phyloP scores from a whole-genome alignment of 2,888 invertebrate species.

The Nomada fabriciana region DNA sequence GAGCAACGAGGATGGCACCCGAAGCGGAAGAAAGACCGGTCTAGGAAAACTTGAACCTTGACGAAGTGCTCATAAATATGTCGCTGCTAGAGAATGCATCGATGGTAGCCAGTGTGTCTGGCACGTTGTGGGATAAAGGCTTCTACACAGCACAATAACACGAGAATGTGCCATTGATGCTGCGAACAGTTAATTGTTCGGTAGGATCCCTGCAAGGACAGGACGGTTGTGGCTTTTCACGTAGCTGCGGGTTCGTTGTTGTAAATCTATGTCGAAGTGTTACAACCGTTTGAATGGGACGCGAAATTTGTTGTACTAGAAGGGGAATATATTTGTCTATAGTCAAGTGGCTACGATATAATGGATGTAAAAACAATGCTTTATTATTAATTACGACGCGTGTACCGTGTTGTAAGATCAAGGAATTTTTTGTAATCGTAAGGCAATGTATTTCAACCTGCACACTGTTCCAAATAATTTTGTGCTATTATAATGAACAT shows the following conservation, averaged over 20 bases:
- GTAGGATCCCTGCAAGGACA: not conserved
- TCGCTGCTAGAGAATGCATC: conserved; percentile 44
- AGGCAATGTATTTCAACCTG: too few species aligned
- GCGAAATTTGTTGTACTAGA: not conserved
- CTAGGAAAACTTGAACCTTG: conserved; percentile 61
- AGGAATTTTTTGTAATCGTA: too few species aligned
- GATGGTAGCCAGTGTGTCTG: conserved; percentile 59
- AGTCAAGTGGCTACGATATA: too few species aligned
- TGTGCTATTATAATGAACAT: too few species aligned
- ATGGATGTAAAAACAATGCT: too few species aligned
- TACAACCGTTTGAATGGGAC: not conserved
- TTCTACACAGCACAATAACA: conserved; percentile 19
- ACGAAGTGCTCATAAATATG: conserved; percentile 69
- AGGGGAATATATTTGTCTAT: not conserved
- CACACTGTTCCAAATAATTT: too few species aligned
- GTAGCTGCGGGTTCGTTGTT: not conserved
- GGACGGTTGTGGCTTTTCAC: not conserved
- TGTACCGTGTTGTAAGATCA: too few species aligned
- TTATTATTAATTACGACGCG: too few species aligned
- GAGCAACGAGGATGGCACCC: conserved; percentile 10
- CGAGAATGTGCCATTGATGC: not conserved
- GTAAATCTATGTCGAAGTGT: not conserved
- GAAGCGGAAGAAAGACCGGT: conserved; percentile 45
- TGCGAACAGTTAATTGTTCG: conserved; percentile 16
- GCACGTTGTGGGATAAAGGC: conserved; percentile 33